Evolutionary conservation across 2,113 vertebrate species (phyloP).

Genomic region (Urocolius indicus): DNA sequence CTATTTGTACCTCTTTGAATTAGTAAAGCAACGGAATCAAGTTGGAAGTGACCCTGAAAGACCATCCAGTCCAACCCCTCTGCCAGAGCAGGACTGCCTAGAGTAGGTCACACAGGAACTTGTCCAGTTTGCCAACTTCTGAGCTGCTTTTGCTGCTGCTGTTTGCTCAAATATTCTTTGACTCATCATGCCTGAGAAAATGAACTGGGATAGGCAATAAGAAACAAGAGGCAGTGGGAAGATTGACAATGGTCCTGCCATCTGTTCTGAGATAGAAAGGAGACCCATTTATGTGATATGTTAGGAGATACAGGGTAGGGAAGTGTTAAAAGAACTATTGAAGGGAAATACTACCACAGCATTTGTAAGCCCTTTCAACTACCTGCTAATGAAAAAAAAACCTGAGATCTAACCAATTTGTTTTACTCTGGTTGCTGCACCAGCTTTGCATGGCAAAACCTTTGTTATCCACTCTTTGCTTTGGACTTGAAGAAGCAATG

Average conservation of each 20-base stretch:
- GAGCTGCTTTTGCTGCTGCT: background rate
- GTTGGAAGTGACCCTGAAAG: too few species aligned
- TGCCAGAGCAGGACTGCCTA: too few species aligned
- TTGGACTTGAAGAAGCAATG: background rate
- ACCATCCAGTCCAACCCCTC: too few species aligned
- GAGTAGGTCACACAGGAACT: too few species aligned
- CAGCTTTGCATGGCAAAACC: background rate
- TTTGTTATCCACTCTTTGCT: background rate
- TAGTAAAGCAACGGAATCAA: background rate
- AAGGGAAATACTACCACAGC: background rate
- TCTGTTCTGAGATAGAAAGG: background rate
- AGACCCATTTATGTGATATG: background rate
- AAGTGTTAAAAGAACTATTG: background rate
- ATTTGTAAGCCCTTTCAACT: background rate
- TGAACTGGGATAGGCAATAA: background rate
- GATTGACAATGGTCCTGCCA: background rate
- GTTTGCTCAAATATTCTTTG: background rate
- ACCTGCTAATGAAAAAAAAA: background rate
- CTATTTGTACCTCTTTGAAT: background rate
- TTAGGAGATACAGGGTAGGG: background rate
- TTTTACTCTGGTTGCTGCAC: background rate
- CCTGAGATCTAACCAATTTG: background rate
- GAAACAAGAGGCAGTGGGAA: background rate
- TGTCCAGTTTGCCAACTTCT: background rate
- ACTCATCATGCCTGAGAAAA: background rate